Conservation (phyloP, 1,140 invertebrate species). For the Uloborus diversus region DNA sequence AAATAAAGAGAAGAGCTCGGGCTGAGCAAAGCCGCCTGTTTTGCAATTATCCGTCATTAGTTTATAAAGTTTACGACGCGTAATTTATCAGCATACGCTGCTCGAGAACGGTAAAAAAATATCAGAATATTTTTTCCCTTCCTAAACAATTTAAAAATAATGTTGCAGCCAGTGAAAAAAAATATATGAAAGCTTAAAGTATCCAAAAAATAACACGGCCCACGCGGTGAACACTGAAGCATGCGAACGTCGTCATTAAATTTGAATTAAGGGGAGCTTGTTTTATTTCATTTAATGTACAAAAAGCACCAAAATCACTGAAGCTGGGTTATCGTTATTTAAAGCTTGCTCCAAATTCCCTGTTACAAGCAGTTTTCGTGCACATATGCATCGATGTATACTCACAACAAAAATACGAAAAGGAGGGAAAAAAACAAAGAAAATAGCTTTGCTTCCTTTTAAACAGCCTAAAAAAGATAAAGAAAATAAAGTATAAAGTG, state of each 20-base stretch:
- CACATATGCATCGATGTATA: slow-evolving; percentile 22
- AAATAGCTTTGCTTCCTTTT: too few species aligned
- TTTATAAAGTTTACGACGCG: slow-evolving; percentile 37
- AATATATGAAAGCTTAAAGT: background rate
- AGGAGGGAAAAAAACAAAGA: slow-evolving; percentile 20
- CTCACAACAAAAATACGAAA: slow-evolving; percentile 32
- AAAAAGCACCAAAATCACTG: slow-evolving; percentile 44
- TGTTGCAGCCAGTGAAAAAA: slow-evolving; percentile 7
- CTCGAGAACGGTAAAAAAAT: slow-evolving; percentile 22
- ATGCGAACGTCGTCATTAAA: slow-evolving; percentile 34
- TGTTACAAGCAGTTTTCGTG: slow-evolving; percentile 25
- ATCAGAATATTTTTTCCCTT: background rate
- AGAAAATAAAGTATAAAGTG: slow-evolving; percentile 4
- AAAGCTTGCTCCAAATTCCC: slow-evolving; percentile 24
- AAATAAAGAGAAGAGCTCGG: background rate
- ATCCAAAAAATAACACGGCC: background rate
- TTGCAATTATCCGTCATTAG: slow-evolving; percentile 46
- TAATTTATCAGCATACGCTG: slow-evolving; percentile 39
- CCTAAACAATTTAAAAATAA: slow-evolving; percentile 31
- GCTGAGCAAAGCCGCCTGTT: slow-evolving; percentile 7
- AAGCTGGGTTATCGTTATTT: slow-evolving; percentile 50
- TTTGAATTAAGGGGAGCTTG: slow-evolving; percentile 45
- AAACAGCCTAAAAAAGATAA: background rate
- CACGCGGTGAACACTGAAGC: slow-evolving; percentile 13
- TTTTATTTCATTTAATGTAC: slow-evolving; percentile 54